Evolutionary conservation across 2,797 vertebrate species (phyloP).

Genomic region (Sylvia borin): DNA sequence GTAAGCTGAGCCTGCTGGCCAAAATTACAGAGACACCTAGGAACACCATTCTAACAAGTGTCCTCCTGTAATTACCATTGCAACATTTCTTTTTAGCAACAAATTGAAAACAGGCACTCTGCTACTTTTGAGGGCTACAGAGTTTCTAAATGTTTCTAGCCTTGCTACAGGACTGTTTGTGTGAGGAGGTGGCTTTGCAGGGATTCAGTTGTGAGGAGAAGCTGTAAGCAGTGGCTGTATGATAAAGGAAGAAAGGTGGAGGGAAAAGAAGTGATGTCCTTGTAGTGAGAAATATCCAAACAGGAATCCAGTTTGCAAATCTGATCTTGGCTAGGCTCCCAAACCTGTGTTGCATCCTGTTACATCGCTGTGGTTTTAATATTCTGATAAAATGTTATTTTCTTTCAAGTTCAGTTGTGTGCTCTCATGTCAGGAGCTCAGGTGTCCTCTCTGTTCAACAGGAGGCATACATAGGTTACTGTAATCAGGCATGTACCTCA

Average conservation of each 20-base stretch:
- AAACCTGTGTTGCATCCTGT: neutral
- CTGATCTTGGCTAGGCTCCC: neutral
- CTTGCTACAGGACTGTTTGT: neutral
- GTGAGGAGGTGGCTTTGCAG: neutral
- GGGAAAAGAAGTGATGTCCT: neutral
- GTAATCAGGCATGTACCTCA: neutral
- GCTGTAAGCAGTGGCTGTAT: neutral
- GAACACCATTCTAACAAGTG: neutral
- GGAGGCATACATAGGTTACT: neutral
- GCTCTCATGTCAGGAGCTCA: neutral
- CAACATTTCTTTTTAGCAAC: neutral
- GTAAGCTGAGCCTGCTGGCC: neutral
- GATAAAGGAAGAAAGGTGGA: neutral
- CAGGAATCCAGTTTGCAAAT: neutral
- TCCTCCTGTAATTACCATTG: neutral
- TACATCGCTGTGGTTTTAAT: neutral
- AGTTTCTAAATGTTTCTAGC: neutral
- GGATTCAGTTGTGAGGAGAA: neutral
- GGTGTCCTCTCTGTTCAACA: rapidly evolving
- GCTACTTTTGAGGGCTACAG: neutral
- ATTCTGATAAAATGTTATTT: neutral
- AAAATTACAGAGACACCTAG: neutral
- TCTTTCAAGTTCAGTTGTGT: neutral
- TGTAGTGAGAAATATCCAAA: neutral
- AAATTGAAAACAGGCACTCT: neutral